Percentiles rank a stretch among this genome's conserved stretches.
Evolutionary conservation across 2,888 invertebrate genomes (phyloP).

Genomic region (Hoplodrina ambigua): DNA sequence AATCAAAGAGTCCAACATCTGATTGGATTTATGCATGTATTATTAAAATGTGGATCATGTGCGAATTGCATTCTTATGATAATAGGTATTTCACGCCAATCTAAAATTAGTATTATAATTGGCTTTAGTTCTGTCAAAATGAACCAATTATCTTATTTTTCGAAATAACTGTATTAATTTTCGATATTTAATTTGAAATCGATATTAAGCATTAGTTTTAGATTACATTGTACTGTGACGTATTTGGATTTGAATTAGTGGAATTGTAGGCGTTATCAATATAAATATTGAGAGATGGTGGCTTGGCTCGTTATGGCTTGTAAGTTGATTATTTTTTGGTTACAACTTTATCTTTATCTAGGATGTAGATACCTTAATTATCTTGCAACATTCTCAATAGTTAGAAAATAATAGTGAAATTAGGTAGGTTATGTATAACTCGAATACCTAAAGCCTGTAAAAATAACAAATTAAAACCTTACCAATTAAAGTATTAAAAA

Average conservation of each 20-base stretch:
- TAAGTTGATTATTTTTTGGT: slow-evolving; percentile 4
- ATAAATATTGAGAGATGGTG: too few relatives aligned
- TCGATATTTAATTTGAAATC: background rate
- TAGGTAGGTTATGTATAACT: background rate
- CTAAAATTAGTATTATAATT: slow-evolving; percentile 29
- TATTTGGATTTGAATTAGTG: too few relatives aligned
- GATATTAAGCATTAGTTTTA: too few relatives aligned
- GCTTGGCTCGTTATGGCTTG: too few relatives aligned
- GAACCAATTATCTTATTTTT: background rate
- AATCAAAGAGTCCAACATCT: slow-evolving; percentile 44
- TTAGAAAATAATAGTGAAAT: too few relatives aligned
- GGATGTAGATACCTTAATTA: background rate
- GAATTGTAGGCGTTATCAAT: too few relatives aligned
- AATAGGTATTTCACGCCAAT: slow-evolving; percentile 23
- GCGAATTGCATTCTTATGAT: slow-evolving; percentile 28
- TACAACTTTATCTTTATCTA: background rate
- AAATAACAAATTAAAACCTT: background rate
- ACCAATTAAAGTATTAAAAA: too few relatives aligned
- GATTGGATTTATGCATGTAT: slow-evolving; percentile 39
- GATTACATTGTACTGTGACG: too few relatives aligned
- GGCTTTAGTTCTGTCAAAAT: background rate
- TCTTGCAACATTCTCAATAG: background rate
- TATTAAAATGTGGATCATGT: slow-evolving; percentile 46
- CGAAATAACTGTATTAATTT: background rate
- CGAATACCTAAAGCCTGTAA: background rate